These are phyloP conservation scores for Blera fallax DNA, from an alignment of 2,888 invertebrate species.

Conservation along the genomic window DNA sequence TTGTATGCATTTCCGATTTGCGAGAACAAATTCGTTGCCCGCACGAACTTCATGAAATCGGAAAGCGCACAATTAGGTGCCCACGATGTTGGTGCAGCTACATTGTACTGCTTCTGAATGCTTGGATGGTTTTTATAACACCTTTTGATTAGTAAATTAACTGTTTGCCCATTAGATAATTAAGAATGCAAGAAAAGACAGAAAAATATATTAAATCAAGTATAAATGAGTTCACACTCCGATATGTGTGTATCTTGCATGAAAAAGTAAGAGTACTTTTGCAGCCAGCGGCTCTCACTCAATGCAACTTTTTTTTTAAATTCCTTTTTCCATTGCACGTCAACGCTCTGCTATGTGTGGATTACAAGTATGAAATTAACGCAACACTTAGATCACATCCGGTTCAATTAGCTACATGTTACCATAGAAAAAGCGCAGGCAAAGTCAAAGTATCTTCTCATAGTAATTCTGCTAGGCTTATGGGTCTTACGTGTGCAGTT, in stretches of 20 bases:
- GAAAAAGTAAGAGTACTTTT: slow-evolving; percentile 60
- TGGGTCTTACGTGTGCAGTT: background rate
- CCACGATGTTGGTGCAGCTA: background rate
- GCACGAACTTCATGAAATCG: slow-evolving; percentile 55
- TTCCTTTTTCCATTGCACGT: slow-evolving; percentile 32
- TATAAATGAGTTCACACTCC: slow-evolving; percentile 6
- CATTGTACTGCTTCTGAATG: slow-evolving; percentile 9
- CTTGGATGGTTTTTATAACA: slow-evolving; percentile 60
- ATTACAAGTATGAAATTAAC: background rate
- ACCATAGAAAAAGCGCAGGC: background rate
- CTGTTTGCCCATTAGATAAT: slow-evolving; percentile 66
- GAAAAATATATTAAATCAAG: slow-evolving; percentile 34
- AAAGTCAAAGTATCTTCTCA: background rate
- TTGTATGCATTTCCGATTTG: slow-evolving; percentile 58
- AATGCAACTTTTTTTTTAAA: slow-evolving; percentile 1
- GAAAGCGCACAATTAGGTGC: slow-evolving; percentile 20
- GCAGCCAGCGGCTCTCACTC: slow-evolving; percentile 33
- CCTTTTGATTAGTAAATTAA: slow-evolving; percentile 60
- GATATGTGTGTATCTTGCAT: background rate
- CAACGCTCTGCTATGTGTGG: slow-evolving; percentile 14
- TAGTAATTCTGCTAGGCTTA: background rate
- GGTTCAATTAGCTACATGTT: slow-evolving; percentile 15
- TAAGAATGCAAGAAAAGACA: slow-evolving; percentile 49
- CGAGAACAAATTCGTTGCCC: slow-evolving; percentile 50
- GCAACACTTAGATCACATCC: slow-evolving; percentile 52